These are phyloP conservation scores for Euborellia annulipes DNA, from an alignment of 1,140 invertebrate species.

Conservation along the genomic window DNA sequence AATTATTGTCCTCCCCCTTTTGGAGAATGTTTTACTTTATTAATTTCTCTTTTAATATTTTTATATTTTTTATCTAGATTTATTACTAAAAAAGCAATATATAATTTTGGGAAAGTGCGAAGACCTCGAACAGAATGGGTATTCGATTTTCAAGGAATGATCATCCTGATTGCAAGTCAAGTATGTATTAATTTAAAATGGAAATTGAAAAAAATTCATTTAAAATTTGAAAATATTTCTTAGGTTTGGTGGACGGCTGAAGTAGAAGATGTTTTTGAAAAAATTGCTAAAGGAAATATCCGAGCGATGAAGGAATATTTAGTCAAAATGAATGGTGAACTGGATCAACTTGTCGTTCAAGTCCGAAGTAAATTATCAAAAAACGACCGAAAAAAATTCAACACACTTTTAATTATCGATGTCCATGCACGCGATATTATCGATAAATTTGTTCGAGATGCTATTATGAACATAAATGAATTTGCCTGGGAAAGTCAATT, in stretches of 20 bases:
- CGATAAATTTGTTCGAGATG: slow-evolving; percentile 67
- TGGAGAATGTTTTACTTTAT: too few relatives aligned
- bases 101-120: slow-evolving; percentile 60
- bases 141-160: slow-evolving; percentile 75
- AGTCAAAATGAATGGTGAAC: slow-evolving; percentile 55
- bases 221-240: too few relatives aligned
- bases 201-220: too few relatives aligned
- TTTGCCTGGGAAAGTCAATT: slow-evolving; percentile 89
- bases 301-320: slow-evolving; percentile 81
- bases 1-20: too few relatives aligned
- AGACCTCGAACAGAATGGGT: slow-evolving; percentile 65
- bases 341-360: slow-evolving; percentile 67
- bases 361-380: slow-evolving; percentile 49
- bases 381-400: slow-evolving; percentile 76
- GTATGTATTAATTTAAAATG: slow-evolving; percentile 17
- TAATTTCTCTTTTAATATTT: too few relatives aligned
- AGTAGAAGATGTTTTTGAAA: slow-evolving; percentile 72
- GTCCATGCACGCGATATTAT: slow-evolving; percentile 82
- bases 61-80: too few relatives aligned
- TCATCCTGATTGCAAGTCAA: slow-evolving; percentile 66
- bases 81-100: slow-evolving; percentile 75
- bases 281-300: slow-evolving; percentile 57
- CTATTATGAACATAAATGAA: slow-evolving; percentile 62
- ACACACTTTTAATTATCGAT: slow-evolving; percentile 73
- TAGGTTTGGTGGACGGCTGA: slow-evolving; percentile 81